These are phyloP conservation scores for Solen grandis DNA, from an alignment of 1,140 invertebrate genomes.

Conservation along the genomic window DNA sequence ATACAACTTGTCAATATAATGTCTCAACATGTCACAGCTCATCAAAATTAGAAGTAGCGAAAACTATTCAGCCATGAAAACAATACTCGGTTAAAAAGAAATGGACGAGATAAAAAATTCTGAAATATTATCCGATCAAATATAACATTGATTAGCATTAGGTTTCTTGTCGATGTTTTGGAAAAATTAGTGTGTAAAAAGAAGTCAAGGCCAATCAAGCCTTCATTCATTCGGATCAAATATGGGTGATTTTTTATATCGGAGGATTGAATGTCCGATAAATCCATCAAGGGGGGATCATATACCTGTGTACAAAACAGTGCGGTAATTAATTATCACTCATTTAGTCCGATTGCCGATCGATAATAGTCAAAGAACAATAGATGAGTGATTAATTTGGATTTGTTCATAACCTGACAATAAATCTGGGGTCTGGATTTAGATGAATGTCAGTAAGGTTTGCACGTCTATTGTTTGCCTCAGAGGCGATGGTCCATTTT, in stretches of 20 bases:
- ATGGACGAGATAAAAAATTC: too few species aligned
- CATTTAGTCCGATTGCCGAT: conserved; percentile 10
- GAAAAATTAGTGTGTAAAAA: conserved; percentile 7
- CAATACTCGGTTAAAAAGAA: too few species aligned
- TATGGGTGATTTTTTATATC: too few species aligned
- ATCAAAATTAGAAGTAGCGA: too few species aligned
- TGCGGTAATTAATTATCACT: conserved; percentile 46
- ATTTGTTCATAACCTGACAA: conserved; percentile 25
- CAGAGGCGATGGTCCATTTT: not conserved
- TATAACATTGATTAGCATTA: not conserved
- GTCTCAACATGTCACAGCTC: too few species aligned
- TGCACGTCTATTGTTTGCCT: not conserved
- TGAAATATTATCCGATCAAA: not conserved
- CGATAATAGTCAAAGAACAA: conserved; percentile 33
- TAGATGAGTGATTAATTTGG: conserved; percentile 28
- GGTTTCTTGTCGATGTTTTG: not conserved
- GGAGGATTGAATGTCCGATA: not conserved
- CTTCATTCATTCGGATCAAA: conserved; percentile 9
- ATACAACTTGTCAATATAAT: too few species aligned
- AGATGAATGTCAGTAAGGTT: not conserved
- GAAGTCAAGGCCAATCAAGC: not conserved
- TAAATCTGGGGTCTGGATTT: not conserved
- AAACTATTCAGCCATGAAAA: too few species aligned
- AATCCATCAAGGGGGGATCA: conserved; percentile 8
- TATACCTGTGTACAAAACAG: conserved; percentile 15